Evolutionary conservation across 2,113 vertebrate species (phyloP).

Genomic region (Siphamia tubifer): DNA sequence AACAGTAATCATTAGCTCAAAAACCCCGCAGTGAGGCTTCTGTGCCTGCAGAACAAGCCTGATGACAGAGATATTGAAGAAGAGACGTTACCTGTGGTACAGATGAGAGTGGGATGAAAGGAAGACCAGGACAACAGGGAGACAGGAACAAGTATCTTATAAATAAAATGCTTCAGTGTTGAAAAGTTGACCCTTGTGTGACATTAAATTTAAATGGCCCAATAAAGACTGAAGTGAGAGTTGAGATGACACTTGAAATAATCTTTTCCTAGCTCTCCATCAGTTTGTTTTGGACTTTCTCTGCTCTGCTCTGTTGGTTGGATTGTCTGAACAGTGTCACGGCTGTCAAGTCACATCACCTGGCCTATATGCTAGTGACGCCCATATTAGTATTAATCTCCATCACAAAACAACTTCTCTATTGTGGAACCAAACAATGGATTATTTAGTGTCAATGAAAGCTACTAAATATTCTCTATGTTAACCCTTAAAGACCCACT

Average conservation of each 20-base stretch:
- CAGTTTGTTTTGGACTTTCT: neutral
- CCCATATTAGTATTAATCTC: conserved; percentile 26
- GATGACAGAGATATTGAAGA: conserved; percentile 8
- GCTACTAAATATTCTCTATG: neutral
- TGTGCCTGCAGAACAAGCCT: conserved; percentile 16
- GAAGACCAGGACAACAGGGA: neutral
- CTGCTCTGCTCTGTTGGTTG: neutral
- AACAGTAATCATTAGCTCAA: conserved; percentile 46
- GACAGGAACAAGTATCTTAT: neutral
- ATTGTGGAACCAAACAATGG: neutral
- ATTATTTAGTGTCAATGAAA: conserved; percentile 10
- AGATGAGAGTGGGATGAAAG: conserved; percentile 21
- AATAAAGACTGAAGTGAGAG: neutral
- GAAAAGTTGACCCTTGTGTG: neutral
- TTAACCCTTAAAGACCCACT: neutral
- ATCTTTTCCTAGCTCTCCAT: neutral
- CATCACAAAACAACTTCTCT: conserved; percentile 44
- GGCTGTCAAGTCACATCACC: conserved; percentile 32
- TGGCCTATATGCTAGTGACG: conserved; percentile 17
- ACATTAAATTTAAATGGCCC: conserved; percentile 1
- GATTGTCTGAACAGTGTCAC: conserved; percentile 14
- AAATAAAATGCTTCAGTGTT: neutral
- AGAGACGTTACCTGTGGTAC: conserved; percentile 23
- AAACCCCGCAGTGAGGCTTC: conserved; percentile 46
- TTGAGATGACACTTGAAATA: conserved; percentile 7